Conservation (phyloP, 2,797 vertebrate species). For the Odontamblyopus rebecca region DNA sequence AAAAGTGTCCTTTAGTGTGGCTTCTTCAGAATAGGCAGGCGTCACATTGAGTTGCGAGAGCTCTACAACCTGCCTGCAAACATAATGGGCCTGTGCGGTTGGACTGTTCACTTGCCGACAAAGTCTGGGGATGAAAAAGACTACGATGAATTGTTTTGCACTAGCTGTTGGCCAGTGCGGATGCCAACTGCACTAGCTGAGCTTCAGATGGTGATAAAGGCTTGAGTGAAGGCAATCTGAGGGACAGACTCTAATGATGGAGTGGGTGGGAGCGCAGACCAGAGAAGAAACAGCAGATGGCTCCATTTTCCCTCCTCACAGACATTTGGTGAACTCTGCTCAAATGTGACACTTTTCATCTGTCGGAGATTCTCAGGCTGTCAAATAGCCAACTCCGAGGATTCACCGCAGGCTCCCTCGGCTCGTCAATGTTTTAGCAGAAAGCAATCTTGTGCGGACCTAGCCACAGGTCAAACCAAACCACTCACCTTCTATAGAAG, state of each 20-base stretch:
- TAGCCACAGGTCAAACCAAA: constrained; percentile 71
- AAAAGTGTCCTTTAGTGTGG: not conserved
- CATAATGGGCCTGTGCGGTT: constrained; percentile 21
- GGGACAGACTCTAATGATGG: constrained; percentile 68
- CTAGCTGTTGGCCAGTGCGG: constrained; percentile 46
- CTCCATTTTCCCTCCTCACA: constrained; percentile 51
- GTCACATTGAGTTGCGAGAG: constrained; percentile 11
- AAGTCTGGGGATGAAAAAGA: constrained; percentile 55
- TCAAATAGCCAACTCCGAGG: constrained; percentile 64
- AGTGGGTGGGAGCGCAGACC: constrained; percentile 71
- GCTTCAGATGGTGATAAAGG: constrained; percentile 66
- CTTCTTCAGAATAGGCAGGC: not conserved
- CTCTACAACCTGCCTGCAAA: constrained; percentile 36
- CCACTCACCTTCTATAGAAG: constrained; percentile 66
- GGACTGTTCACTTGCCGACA: constrained; percentile 53
- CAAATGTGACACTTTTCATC: constrained; percentile 77
- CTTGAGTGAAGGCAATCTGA: constrained; percentile 65
- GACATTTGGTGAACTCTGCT: constrained; percentile 76
- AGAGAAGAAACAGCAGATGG: constrained; percentile 72
- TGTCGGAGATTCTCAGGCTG: constrained; percentile 68
- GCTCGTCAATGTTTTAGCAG: constrained; percentile 76
- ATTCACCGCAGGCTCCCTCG: constrained; percentile 58
- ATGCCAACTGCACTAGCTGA: constrained; percentile 60
- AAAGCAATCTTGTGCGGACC: constrained; percentile 67
- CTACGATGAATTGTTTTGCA: constrained; percentile 58